Evolutionary conservation across 2,113 vertebrate genomes (phyloP).

Genomic region (Falco punctatus): DNA sequence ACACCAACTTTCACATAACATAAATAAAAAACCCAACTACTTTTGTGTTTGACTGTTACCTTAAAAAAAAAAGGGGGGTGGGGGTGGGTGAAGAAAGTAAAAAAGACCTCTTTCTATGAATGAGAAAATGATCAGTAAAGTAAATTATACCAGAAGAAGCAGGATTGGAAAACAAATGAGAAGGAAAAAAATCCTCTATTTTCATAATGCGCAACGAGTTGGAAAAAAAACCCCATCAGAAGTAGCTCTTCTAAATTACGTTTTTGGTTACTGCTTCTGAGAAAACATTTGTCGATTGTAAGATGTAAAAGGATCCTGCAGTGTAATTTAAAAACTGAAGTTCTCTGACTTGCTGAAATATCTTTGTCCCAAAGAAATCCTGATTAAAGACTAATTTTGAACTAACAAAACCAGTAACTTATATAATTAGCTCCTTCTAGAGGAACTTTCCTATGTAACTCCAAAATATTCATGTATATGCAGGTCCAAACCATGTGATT

Average conservation of each 20-base stretch:
- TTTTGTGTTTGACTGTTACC: not conserved
- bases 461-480: not conserved
- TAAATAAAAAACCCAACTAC: not conserved
- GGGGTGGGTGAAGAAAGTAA: no score
- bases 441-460: not conserved
- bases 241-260: fast-evolving
- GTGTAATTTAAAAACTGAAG: not conserved
- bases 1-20: not conserved
- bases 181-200: not conserved
- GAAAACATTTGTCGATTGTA: not conserved
- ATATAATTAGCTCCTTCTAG: not conserved
- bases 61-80: no score
- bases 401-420: not conserved
- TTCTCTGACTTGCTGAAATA: not conserved
- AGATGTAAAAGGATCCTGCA: not conserved
- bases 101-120: fast-evolving
- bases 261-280: not conserved
- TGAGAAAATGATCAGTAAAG: not conserved
- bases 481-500: not conserved
- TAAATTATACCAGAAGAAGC: fast-evolving
- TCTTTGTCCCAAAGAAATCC: not conserved
- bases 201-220: not conserved
- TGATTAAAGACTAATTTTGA: not conserved
- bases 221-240: not conserved
- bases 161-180: not conserved